phyloP scores from a whole-genome alignment of 2,888 invertebrate species.

The Cheilosia grossa region DNA sequence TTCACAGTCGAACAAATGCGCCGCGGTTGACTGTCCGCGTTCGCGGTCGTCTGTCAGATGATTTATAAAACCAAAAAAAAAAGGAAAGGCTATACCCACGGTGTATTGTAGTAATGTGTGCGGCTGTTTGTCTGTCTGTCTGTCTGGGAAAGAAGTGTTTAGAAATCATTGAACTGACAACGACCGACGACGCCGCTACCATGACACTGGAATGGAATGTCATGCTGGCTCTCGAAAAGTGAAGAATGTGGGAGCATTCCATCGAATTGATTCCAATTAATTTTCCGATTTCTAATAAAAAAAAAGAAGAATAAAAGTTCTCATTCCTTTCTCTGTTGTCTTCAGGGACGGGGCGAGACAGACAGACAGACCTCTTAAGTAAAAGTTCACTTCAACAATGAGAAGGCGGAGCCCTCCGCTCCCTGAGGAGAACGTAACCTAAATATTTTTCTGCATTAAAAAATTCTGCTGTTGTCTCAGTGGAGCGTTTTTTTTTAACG shows the following conservation, averaged over 20 bases:
- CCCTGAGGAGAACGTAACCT: slow-evolving; percentile 59
- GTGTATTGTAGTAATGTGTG: slow-evolving; percentile 3
- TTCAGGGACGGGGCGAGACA: slow-evolving; percentile 12
- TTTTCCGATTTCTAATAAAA: slow-evolving; percentile 63
- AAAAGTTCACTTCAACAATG: slow-evolving; percentile 63
- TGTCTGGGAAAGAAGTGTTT: slow-evolving; percentile 35
- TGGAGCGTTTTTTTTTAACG: slow-evolving; percentile 35
- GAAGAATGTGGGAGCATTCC: slow-evolving; percentile 67
- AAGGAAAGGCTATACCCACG: neutral
- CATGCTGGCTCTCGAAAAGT: slow-evolving; percentile 55
- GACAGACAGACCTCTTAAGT: slow-evolving; percentile 42
- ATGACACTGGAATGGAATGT: slow-evolving; percentile 66
- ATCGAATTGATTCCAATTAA: slow-evolving; percentile 71
- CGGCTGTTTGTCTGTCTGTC: slow-evolving; percentile 9
- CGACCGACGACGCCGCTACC: slow-evolving; percentile 23
- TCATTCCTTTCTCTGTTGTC: slow-evolving; percentile 12
- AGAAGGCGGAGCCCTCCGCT: neutral
- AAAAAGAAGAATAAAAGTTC: slow-evolving; percentile 7
- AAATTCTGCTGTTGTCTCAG: slow-evolving; percentile 37
- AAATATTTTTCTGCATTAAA: slow-evolving; percentile 64
- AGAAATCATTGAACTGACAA: slow-evolving; percentile 67
- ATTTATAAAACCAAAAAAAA: slow-evolving; percentile 47
- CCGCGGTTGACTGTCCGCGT: slow-evolving; percentile 19
- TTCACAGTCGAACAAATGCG: slow-evolving; percentile 29
- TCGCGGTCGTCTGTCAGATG: slow-evolving; percentile 35